phyloP scores from a whole-genome alignment of 1,140 invertebrate genomes.

The Zaprionus vittiger region DNA sequence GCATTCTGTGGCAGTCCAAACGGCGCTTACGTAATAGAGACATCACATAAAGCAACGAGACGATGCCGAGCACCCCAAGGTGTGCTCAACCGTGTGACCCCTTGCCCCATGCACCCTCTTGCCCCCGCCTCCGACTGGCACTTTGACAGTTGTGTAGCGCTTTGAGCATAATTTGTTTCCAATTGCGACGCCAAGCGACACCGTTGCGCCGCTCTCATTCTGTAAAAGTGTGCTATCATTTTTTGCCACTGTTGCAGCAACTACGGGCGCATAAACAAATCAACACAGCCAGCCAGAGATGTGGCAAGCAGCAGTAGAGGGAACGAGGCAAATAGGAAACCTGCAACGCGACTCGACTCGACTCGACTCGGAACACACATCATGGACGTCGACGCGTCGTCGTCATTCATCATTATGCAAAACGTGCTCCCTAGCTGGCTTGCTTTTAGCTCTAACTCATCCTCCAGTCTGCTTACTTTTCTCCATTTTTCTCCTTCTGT shows the following conservation, averaged over 20 bases:
- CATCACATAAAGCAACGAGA: conserved; percentile 48
- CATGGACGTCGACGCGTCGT: conserved; percentile 58
- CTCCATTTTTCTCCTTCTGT: background rate
- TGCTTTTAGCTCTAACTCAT: conserved; percentile 57
- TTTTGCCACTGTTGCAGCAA: conserved; percentile 31
- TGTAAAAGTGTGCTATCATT: conserved; percentile 36
- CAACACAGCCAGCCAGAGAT: conserved; percentile 35
- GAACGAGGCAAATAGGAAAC: conserved; percentile 4
- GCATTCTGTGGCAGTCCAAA: background rate
- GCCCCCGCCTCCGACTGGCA: conserved; percentile 5
- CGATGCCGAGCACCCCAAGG: conserved; percentile 24
- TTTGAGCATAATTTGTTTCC: conserved; percentile 81
- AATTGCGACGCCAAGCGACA: conserved; percentile 63
- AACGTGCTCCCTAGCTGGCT: conserved; percentile 70
- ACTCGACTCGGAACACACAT: conserved; percentile 42
- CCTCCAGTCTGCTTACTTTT: conserved; percentile 1
- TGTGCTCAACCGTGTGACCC: conserved; percentile 19
- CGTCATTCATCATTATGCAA: conserved; percentile 82
- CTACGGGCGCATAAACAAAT: conserved; percentile 69
- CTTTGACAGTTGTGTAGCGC: conserved; percentile 59
- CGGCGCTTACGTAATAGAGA: conserved; percentile 34
- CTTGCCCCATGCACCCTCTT: background rate
- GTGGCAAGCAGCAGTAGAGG: background rate
- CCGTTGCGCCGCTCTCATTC: conserved; percentile 22
- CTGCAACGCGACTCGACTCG: conserved; percentile 32